A percentile compares a stretch with the other conserved stretches of the same genome.
These are phyloP conservation scores for Anoplolepis gracilipes DNA, from an alignment of 1,140 invertebrate species.

Conservation along the genomic window DNA sequence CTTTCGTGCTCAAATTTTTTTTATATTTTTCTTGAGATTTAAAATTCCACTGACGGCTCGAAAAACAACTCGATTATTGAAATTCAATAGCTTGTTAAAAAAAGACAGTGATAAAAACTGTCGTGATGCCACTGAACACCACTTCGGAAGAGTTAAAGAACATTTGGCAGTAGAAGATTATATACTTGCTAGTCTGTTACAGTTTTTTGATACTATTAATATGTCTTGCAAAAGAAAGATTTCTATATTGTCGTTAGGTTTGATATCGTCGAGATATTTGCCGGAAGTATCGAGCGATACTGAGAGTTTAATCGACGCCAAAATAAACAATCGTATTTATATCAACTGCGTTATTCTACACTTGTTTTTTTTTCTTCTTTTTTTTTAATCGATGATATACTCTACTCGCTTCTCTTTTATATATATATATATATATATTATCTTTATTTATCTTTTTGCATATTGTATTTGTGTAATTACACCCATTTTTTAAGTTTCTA, in stretches of 20 bases:
- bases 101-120: not conserved
- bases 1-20: not conserved
- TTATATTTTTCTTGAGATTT: not conserved
- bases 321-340: conserved; percentile 39
- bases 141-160: conserved; percentile 40
- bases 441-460: conserved; percentile 44
- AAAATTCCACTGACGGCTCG: not conserved
- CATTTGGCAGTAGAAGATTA: conserved; percentile 52
- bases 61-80: too few species aligned
- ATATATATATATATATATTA: conserved; percentile 49
- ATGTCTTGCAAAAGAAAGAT: conserved; percentile 24
- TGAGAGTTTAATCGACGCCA: conserved; percentile 26
- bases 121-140: not conserved
- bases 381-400: conserved; percentile 49
- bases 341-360: conserved; percentile 26
- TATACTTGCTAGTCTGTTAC: conserved; percentile 70
- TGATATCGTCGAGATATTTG: conserved; percentile 1
- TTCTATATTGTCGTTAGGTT: conserved; percentile 41
- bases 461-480: conserved; percentile 57
- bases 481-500: conserved; percentile 19
- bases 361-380: not conserved
- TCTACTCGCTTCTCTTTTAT: conserved; percentile 40
- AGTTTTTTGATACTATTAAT: conserved; percentile 72
- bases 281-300: conserved; percentile 17
- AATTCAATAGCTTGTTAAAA: not conserved